Evolutionary conservation across 2,888 invertebrate species (phyloP), one percentile per base, ranked within the genome.

Genomic region (Philereme vetulata): DNA sequence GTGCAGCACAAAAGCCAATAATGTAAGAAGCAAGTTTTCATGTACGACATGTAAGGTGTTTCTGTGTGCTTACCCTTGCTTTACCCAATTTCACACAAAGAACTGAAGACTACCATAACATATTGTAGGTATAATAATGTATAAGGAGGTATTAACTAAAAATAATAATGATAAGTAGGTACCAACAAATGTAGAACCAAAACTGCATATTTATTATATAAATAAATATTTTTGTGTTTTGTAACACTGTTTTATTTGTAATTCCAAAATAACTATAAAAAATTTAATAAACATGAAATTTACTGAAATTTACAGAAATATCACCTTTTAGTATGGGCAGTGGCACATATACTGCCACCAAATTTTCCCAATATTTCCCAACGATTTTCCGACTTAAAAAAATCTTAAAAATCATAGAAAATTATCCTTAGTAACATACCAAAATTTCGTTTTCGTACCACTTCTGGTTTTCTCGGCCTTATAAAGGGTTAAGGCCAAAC

Each of bases 1-100:
- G 56, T 63, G 66, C 45, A 63, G 63, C 50, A 62, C 62, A 60
- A 64, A 61, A 34, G 56, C 57, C 56, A 58, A 64, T 45, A 58
- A 60, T 40, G 56, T 58, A 56, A 59, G 63, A 61, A 53, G 50
- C 44, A 66, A 63, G 56, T 59, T 66, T 44, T 59, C 58, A 52
- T 66, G 61, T 38, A 61, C 63, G 53, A 61, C 57, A 46, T 66
- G 66, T 60, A 66, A 66, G 51, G 64, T 64, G 21, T 60, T 58
- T 32, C 55, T 64, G 49, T 66, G 62, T 56, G 60, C 54, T 57
- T 62, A 50, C 56, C 60, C 64, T 62, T 64, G 64, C 53, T 67
- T 67, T 11, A 49, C 48, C 7, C 35, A 49, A 49, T 49, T 49
- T 49, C 48, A 49, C 48, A 49, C 48, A 45, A 64, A 57, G 56